Evolutionary conservation across 1,140 invertebrate genomes (phyloP), one percentile per base, ranked within the genome.

Genomic region (Scaptomyza montana): DNA sequence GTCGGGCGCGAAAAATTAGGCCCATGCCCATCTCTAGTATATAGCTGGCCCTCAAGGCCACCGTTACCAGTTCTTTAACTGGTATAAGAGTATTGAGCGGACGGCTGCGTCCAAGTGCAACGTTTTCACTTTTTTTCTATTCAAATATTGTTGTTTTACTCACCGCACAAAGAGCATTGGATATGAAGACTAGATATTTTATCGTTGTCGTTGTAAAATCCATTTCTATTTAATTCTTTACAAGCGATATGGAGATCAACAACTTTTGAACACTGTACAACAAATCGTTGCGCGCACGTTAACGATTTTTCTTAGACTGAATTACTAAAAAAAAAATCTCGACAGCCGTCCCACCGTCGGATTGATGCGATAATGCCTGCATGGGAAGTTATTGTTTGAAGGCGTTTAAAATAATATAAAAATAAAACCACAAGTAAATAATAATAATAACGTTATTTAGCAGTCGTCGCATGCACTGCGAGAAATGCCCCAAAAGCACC

Each of bases 91-190:
- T n/a, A n/a, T n/a, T n/a, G n/a, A n/a, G n/a, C n/a, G n/a, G n/a
- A n/a, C n/a, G n/a, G n/a, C n/a, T n/a, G n/a, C n/a, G n/a, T n/a
- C n/a, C n/a, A n/a, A n/a, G n/a, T n/a, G n/a, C n/a, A n/a, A 28
- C 12, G 5, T 39, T 67, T 43, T 61, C 21, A 21, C 12, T 33
- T 53, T 25, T 19, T 51, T 10, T 25, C n/a, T n/a, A n/a, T n/a
- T n/a, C 3, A 25, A 25, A 25, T 25, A 25, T 2, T 2, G 21
- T 25, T 25, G 45, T 43, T 45, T 28, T 54, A 90, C 86, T 89
- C 56, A 90, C 86, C 80, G 69, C 62, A 46, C 85, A 82, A 19
- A 90, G 47, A 3, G 69, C 56, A 63, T 82, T 90, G 45, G 90
- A 82, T 9, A 90, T 45, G 39, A 90, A 80, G 10, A 77, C 73